Conservation (phyloP, 2,888 invertebrate species). For the Nephrotoma guestfalica region DNA sequence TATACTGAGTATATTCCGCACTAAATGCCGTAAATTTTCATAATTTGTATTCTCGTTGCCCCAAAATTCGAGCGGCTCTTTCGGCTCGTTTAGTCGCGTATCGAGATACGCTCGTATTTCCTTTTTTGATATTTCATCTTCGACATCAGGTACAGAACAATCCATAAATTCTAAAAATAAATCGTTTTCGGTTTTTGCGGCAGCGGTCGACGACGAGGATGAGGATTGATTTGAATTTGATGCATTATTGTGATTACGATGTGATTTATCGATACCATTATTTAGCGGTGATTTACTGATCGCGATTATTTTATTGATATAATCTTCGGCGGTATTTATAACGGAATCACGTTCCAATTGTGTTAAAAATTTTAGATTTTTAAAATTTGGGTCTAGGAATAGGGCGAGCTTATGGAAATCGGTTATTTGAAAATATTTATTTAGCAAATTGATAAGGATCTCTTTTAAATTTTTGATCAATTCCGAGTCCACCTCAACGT, state of each 20-base stretch:
- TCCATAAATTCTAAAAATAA: constrained; percentile 9
- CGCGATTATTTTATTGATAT: not conserved
- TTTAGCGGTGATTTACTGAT: not conserved
- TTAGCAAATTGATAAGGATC: constrained; percentile 2
- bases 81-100: not conserved
- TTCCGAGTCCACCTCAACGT: constrained; percentile 7
- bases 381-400: constrained; percentile 12
- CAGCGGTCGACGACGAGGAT: not conserved
- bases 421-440: constrained; percentile 9
- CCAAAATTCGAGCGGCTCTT: not conserved
- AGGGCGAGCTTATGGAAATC: constrained; percentile 12
- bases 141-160: constrained; percentile 8
- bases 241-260: not conserved
- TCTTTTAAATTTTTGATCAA: constrained; percentile 7
- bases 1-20: constrained; percentile 8
- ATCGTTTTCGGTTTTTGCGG: constrained; percentile 4
- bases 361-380: constrained; percentile 12
- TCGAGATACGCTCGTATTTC: constrained; percentile 6
- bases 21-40: constrained; percentile 7
- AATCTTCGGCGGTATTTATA: constrained; percentile 5
- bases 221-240: constrained; percentile 1
- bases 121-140: constrained; percentile 8
- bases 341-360: constrained; percentile 7
- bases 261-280: not conserved
- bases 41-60: constrained; percentile 8